Percentiles rank a stretch among this genome's conserved stretches.
These are phyloP conservation scores for Mormyrus proboscirostris DNA, from an alignment of 2,797 vertebrate species.

Conservation along the genomic window DNA sequence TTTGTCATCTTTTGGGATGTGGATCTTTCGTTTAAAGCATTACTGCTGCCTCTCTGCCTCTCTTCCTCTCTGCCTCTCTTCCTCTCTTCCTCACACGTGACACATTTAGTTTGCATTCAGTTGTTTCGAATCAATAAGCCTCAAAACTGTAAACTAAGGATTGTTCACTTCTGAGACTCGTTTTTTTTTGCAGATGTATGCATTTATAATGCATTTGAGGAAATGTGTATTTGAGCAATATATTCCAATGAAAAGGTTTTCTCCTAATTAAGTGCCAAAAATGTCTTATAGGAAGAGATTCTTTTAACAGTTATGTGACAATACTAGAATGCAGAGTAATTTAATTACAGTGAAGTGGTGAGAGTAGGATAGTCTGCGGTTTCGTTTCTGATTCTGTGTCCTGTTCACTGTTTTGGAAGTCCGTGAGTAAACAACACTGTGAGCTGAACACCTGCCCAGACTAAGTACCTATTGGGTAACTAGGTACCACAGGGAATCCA, in stretches of 20 bases:
- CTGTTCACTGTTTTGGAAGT: neutral
- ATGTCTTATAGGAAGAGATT: neutral
- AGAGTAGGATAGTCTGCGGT: neutral
- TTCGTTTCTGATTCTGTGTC: neutral
- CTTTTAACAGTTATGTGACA: neutral
- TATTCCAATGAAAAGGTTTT: neutral
- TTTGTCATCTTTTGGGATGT: neutral
- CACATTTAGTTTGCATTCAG: neutral
- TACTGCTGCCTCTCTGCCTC: neutral
- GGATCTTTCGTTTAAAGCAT: neutral
- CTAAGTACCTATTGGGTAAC: neutral
- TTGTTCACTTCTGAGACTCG: neutral
- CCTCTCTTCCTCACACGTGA: neutral
- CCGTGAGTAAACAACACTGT: neutral
- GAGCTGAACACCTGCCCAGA: neutral
- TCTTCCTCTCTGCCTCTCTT: no score
- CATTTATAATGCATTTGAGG: neutral
- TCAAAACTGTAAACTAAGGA: neutral
- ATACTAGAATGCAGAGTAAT: neutral
- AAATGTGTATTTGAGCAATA: neutral
- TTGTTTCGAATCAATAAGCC: neutral
- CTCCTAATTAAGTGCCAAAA: neutral
- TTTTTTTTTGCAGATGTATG: neutral
- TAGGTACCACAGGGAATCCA: neutral
- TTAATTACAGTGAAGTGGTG: neutral